A percentile compares a stretch with the other conserved stretches of the same genome.
These are phyloP conservation scores for Ranitomeya imitator DNA, from an alignment of 2,113 vertebrate species.

Conservation along the genomic window DNA sequence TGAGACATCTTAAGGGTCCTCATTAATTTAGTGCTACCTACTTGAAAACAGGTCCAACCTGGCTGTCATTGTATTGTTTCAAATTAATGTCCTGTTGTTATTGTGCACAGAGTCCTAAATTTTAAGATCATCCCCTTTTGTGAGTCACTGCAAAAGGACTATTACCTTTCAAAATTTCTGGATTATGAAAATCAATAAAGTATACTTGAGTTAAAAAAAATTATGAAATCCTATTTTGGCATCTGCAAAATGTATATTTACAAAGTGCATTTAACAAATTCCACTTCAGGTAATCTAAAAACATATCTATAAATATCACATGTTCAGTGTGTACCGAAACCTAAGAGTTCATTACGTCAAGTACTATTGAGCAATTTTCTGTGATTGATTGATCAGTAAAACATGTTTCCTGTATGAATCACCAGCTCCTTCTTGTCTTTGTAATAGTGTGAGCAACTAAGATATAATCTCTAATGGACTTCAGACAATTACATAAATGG, in stretches of 20 bases:
- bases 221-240: not conserved
- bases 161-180: not conserved
- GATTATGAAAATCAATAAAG: not conserved
- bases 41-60: too few species aligned
- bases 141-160: not conserved
- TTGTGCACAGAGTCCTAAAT: not conserved
- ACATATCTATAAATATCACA: not conserved
- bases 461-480: conserved; percentile 27
- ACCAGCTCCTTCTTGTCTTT: not conserved
- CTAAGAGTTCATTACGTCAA: not conserved
- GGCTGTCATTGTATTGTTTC: not conserved
- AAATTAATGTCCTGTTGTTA: not conserved
- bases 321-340: conserved; percentile 11
- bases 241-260: not conserved
- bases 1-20: too few species aligned
- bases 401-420: conserved; percentile 13
- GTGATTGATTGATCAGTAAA: conserved; percentile 20
- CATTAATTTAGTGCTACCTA: too few species aligned
- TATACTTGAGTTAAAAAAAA: not conserved
- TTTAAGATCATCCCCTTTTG: not conserved
- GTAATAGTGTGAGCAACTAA: conserved; percentile 19
- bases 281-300: not conserved
- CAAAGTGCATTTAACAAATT: not conserved
- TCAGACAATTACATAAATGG: conserved; percentile 2
- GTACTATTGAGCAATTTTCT: conserved; percentile 24